Evolutionary conservation across 2,888 invertebrate species (phyloP).

Genomic region (Malacosoma neustria): DNA sequence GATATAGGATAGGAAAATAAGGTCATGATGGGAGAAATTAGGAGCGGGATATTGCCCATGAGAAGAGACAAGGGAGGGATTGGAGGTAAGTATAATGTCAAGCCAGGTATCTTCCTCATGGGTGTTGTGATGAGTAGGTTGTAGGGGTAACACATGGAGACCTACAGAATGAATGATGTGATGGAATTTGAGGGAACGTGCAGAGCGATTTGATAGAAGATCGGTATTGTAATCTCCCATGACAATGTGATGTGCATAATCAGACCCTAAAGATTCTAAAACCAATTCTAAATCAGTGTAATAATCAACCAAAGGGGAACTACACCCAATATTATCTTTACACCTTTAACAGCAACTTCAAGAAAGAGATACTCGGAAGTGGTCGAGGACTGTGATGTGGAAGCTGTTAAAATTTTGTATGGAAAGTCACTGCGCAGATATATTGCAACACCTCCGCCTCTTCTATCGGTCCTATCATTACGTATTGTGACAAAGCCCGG

Average conservation of each 20-base stretch:
- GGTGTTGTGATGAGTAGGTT: conserved; percentile 8
- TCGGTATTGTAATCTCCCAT: conserved; percentile 12
- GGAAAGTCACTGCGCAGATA: conserved; percentile 7
- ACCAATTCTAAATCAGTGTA: conserved; percentile 6
- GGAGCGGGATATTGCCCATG: conserved; percentile 9
- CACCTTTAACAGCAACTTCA: conserved; percentile 2
- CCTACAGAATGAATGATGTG: conserved; percentile 3
- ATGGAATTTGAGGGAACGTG: conserved; percentile 2
- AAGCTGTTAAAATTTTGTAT: conserved; percentile 3
- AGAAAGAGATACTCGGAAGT: conserved; percentile 7
- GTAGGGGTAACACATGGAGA: conserved; percentile 5
- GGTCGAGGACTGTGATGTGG: conserved; percentile 1
- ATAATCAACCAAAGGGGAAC: conserved; percentile 9
- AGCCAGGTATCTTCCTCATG: conserved; percentile 7
- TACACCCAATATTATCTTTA: conserved; percentile 7
- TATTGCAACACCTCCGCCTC: conserved; percentile 11
- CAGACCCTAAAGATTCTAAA: conserved; percentile 5
- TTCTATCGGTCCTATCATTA: conserved; percentile 4
- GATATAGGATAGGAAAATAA: conserved; percentile 3
- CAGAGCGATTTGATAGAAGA: not conserved
- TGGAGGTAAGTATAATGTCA: conserved; percentile 7
- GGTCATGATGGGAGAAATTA: conserved; percentile 8
- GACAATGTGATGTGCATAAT: conserved; percentile 9
- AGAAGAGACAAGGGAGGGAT: conserved; percentile 2
- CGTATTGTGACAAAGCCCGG: conserved; percentile 6